These are phyloP conservation scores for Arrhamphus sclerolepis DNA, from an alignment of 2,797 vertebrate genomes.

Conservation along the genomic window DNA sequence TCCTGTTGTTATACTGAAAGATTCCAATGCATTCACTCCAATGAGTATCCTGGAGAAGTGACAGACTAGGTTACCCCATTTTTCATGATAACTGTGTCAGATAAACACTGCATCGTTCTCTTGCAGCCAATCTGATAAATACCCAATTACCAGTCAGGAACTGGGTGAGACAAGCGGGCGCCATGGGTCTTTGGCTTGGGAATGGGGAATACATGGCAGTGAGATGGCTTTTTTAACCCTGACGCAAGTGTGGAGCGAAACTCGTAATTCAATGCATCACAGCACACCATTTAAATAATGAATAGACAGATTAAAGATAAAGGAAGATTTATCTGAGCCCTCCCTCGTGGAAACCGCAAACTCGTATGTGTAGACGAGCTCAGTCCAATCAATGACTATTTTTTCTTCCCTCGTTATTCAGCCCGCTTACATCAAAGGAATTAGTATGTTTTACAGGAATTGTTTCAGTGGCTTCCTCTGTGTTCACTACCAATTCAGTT, in stretches of 20 bases:
- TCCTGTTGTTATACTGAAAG: conserved; percentile 10
- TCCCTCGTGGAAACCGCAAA: conserved; percentile 48
- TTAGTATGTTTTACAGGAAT: conserved; percentile 63
- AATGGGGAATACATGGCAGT: conserved; percentile 28
- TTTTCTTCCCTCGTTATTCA: conserved; percentile 41
- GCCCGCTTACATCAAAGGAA: conserved; percentile 54
- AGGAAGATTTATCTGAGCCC: conserved; percentile 67
- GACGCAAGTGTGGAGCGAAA: conserved; percentile 55
- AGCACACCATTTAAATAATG: conserved; percentile 82
- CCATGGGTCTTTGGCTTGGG: conserved; percentile 60
- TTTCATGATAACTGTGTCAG: conserved; percentile 92
- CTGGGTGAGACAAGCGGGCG: conserved; percentile 79
- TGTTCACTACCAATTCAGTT: conserved; percentile 44
- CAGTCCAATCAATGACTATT: conserved; percentile 58
- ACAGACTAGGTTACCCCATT: conserved; percentile 78
- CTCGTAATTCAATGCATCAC: conserved; percentile 76
- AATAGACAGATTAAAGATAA: conserved; percentile 71
- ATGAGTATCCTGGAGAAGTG: conserved; percentile 71
- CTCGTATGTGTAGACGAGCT: conserved; percentile 48
- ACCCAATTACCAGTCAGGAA: conserved; percentile 90
- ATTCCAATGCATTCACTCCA: conserved; percentile 24
- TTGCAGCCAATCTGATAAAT: conserved; percentile 94
- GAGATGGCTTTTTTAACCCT: conserved; percentile 56
- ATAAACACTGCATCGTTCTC: conserved; percentile 85
- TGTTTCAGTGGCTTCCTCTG: conserved; percentile 50